A percentile compares a stretch with the other conserved stretches of the same genome.
These are phyloP conservation scores for Escarpia spicata DNA, from an alignment of 2,888 invertebrate species.

Conservation along the genomic window DNA sequence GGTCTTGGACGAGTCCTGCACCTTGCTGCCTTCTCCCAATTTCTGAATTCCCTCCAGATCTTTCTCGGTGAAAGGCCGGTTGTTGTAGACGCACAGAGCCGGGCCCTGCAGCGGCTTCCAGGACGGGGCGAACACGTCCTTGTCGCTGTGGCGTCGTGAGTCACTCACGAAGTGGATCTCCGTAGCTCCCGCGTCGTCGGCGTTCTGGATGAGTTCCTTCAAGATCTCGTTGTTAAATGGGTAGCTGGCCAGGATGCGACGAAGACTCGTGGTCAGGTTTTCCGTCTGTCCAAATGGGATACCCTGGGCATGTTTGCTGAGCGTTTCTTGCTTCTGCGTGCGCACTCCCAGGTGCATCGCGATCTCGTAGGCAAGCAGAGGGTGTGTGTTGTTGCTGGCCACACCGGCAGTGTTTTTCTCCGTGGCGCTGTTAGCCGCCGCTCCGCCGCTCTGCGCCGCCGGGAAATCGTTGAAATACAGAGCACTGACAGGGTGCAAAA, in stretches of 20 bases:
- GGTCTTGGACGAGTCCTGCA: conserved; percentile 52
- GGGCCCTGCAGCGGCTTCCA: conserved; percentile 59
- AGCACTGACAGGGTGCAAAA: conserved; percentile 41
- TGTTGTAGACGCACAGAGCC: conserved; percentile 59
- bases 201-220: conserved; percentile 55
- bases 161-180: conserved; percentile 57
- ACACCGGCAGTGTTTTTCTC: conserved; percentile 32
- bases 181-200: conserved; percentile 48
- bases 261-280: conserved; percentile 50
- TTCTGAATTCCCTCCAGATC: conserved; percentile 59
- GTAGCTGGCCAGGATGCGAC: conserved; percentile 51
- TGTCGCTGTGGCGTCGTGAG: conserved; percentile 42
- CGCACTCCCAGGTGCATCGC: conserved; percentile 44
- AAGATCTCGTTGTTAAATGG: conserved; percentile 52
- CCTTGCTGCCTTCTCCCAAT: conserved; percentile 59
- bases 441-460: conserved; percentile 24
- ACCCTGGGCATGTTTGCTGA: conserved; percentile 38
- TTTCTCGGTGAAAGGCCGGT: conserved; percentile 51
- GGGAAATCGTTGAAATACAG: conserved; percentile 53
- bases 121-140: conserved; percentile 43
- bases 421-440: not conserved
- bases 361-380: conserved; percentile 42
- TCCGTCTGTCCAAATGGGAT: conserved; percentile 57
- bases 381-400: conserved; percentile 41
- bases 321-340: conserved; percentile 40